phyloP scores from a whole-genome alignment of 2,888 invertebrate genomes.

The Ectemnius continuus region DNA sequence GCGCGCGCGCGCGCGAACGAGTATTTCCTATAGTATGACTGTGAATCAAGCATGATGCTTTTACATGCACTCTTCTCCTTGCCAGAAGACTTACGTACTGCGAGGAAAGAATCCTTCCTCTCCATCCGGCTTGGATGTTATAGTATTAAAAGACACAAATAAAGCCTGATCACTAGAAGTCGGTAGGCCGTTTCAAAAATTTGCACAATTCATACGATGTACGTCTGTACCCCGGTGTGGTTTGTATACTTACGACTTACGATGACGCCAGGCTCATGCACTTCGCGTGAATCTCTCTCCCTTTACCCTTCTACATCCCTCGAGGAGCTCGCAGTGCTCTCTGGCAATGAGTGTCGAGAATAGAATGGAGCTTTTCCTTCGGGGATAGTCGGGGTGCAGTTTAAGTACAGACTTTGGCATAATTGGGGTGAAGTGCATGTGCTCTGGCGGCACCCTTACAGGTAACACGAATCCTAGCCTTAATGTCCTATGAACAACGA shows the following conservation, averaged over 20 bases:
- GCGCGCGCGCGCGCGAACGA: too few relatives aligned
- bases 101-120: not conserved
- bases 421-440: slow-evolving; percentile 4
- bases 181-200: slow-evolving; percentile 60
- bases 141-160: slow-evolving; percentile 31
- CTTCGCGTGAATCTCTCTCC: slow-evolving; percentile 10
- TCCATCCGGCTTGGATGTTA: not conserved
- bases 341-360: too few relatives aligned
- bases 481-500: slow-evolving; percentile 47
- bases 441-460: slow-evolving; percentile 10
- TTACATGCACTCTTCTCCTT: slow-evolving; percentile 1
- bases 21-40: too few relatives aligned
- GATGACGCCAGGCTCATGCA: slow-evolving; percentile 1
- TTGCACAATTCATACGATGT: slow-evolving; percentile 32
- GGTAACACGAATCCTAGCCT: slow-evolving; percentile 29
- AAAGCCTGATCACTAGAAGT: slow-evolving; percentile 50
- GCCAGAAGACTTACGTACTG: slow-evolving; percentile 6
- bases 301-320: too few relatives aligned
- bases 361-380: too few relatives aligned
- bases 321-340: too few relatives aligned
- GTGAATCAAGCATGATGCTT: too few relatives aligned
- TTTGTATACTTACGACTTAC: too few relatives aligned
- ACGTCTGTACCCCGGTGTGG: slow-evolving; percentile 2
- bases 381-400: not conserved
- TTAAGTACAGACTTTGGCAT: slow-evolving; percentile 5